A percentile compares a stretch with the other conserved stretches of the same genome.
These are phyloP conservation scores for Lateolabrax maculatus DNA, from an alignment of 2,797 vertebrate species.

Conservation along the genomic window DNA sequence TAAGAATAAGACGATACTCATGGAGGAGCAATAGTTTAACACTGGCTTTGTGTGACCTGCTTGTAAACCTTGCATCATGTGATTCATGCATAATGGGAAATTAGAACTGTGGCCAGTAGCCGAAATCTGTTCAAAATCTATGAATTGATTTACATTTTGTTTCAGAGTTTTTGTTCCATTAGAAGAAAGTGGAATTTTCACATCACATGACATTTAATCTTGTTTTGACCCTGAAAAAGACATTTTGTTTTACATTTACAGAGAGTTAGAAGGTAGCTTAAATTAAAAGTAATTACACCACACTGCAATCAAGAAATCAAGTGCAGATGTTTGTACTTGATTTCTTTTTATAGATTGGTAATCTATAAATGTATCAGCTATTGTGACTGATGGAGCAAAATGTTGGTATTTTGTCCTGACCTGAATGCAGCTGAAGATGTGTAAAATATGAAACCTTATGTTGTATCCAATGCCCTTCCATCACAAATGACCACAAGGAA, in stretches of 20 bases:
- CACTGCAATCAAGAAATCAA: not conserved
- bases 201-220: not conserved
- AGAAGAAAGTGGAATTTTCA: not conserved
- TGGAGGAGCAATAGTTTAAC: constrained; percentile 28
- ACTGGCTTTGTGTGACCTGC: constrained; percentile 31
- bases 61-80: constrained; percentile 47
- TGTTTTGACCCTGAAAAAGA: not conserved
- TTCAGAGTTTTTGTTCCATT: not conserved
- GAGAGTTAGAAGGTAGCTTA: not conserved
- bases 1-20: constrained; percentile 48
- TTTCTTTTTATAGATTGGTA: no score
- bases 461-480: not conserved
- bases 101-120: not conserved
- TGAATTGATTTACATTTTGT: not conserved
- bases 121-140: not conserved
- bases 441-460: not conserved
- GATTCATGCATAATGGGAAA: constrained; percentile 12
- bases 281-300: not conserved
- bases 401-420: not conserved
- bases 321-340: not conserved
- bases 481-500: constrained; percentile 20
- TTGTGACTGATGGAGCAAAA: not conserved
- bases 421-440: not conserved
- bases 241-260: not conserved
- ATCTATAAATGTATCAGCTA: not conserved